Evolutionary conservation across 2,888 invertebrate species (phyloP), one percentile per base, ranked within the genome.

Genomic region (Chymomyza caudatula): DNA sequence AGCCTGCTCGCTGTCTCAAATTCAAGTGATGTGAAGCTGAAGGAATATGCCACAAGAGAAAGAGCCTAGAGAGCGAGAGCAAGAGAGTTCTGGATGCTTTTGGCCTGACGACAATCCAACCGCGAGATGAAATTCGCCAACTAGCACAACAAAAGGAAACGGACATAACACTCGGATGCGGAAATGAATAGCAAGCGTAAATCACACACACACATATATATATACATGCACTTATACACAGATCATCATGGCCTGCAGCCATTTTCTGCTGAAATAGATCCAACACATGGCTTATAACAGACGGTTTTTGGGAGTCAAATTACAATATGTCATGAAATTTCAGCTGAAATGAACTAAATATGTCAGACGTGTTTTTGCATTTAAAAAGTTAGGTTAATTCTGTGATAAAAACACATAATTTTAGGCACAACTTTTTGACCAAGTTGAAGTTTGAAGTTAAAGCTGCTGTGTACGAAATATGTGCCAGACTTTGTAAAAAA

Each of bases 141-240:
- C 54, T 54, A n/a, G 11, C 25, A 13, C 54, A 42, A 42, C 58
- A 44, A 58, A 44, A 58, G 19, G 20, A 58, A 23, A 65, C 76
- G 85, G 79, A 85, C 77, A 77, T 73, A 72, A 75, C 71, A 86
- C 85, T 82, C 87, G 87, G 82, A 84, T 80, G 68, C 73, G 85
- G 87, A 87, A 86, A 84, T 86, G 78, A 87, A 77, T 77, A 73
- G 80, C 82, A 86, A 65, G 63, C 60, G 55, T 44, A 67, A 65
- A 17, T 19, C 54, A 17, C 8, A 37, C 37, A 55, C 29, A 55
- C 37, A 55, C n/a, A 55, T 2, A 15, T 29, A 55, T 19, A 55
- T 2, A 15, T 29, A 55, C 53, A 54, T 13, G 29, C 11, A 53
- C 37, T n/a, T n/a, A 17, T 29, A 55, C 37, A 37, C 2, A 29